Base-by-base conservation (phyloP, 1,140 invertebrate species). In the Drosophila grimshawi region DNA sequence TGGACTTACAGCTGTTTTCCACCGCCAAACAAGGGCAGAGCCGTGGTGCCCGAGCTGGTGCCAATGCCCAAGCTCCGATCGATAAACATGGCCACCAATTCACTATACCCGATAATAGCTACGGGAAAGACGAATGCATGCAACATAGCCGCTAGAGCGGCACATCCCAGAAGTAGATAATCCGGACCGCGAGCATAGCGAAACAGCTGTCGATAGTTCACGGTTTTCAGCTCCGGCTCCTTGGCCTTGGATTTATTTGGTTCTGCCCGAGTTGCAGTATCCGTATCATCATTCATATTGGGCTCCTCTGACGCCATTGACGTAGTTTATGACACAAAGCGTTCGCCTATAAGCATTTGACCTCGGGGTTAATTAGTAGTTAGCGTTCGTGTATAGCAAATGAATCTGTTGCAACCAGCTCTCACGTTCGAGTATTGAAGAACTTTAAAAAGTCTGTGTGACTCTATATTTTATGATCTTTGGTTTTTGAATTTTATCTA, bases 61-160 rank as follows among this genome's bases (percentile, higher is more conserved):
- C 92, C 81, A 2, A 83, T 60, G 0, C 91, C 90, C 4, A 79
- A 77, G 39, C 92, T 92, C 1, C 94, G 64, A 52, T 93, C 94
- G 5, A 95, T 94, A 75, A 96, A 93, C 55, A 95, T 93, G 3
- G 95, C 94, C 2, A 95, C 95, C 72, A 96, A 93, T 77, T 94
- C 94, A 7, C 96, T 96, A 92, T 96, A 96, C 4, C 96, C 93
- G 3, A 96, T 92, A 41, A 95, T 95, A 30, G 95, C 94, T 3
- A 94, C 82, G 2, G 96, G 95, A 81, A 95, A 94, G 69, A 94
- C 94, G 19, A 95, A 78, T 5, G 95, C 94, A 73, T 94, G 94
- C 10, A 95, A 78, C 1, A 93, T 78, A 3, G 94, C 94, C 64
- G 94, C 91, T 46, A 95, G 75, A 30, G 95, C 70, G 4, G 93